Base-by-base conservation (phyloP, 1,140 invertebrate species). In the Augochlora pura region DNA sequence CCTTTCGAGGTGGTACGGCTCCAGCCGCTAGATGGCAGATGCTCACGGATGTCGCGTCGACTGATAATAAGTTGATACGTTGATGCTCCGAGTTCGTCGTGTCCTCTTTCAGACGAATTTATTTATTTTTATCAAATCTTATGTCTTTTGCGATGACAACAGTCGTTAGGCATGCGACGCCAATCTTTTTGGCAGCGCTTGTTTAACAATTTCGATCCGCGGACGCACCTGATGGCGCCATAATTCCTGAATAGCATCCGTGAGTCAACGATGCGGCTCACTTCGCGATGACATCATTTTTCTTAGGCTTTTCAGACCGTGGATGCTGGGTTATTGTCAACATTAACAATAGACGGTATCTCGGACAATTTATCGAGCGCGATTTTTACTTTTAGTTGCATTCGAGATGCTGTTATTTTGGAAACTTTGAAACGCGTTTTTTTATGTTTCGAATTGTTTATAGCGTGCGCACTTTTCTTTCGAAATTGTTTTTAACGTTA, bases 231-330 rank as follows among this genome's bases (percentile, higher is more conserved):
- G 38, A 46, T 68, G 54, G 42, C 62, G 64, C 62, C 63, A 65
- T 59, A 39, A 59, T 23, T 49, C 64, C 42, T 59, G 59, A 80
- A 69, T 68, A 60, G 63, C 14, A 76, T 18, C 39, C 46, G 8
- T 86, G 72, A 84, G 49, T 75, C 72, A 69, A 76, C 52, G 42
- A 62, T 32, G 49, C 32, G 38, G 60, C 18, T 60, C 32, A 46
- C 70, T 63, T 76, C 18, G 27, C 14, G n/a, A 73, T 86, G 82
- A 81, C 27, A 78, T 81, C 70, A 84, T 70, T 8, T 10, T 32
- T 8, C 46, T 76, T 39, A 46, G 60, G 62, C n/a, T 16, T 25
- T 27, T 4, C 21, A 39, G 18, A 62, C 60, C 42, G 2, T 0
- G 2, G 5, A 0, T 9, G 12, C 57, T 25, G 2, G 14, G 18